phyloP scores from a whole-genome alignment of 2,888 invertebrate species.

The Cephus pulcher region DNA sequence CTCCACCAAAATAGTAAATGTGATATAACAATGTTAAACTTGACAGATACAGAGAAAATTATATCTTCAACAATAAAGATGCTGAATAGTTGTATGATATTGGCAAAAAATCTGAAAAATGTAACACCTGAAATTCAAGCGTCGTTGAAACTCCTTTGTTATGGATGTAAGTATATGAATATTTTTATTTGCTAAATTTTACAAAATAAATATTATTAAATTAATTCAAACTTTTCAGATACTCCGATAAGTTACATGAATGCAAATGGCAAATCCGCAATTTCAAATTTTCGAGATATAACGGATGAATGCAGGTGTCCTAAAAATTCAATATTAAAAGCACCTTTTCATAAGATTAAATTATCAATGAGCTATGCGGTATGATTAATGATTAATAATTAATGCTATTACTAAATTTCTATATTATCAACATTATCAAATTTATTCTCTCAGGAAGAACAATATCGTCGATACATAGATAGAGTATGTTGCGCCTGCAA shows the following conservation, averaged over 20 bases:
- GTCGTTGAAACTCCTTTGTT: background rate
- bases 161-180: background rate
- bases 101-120: background rate
- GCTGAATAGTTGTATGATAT: background rate
- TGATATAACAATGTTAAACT: background rate
- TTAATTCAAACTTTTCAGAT: background rate
- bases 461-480: background rate
- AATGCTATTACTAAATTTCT: background rate
- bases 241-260: background rate
- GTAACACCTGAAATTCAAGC: background rate
- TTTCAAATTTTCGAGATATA: background rate
- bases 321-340: background rate
- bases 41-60: background rate
- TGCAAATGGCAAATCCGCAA: background rate
- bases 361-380: background rate
- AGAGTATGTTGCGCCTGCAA: background rate
- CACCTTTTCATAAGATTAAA: background rate
- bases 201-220: background rate
- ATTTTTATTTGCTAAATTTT: background rate
- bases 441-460: background rate
- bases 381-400: background rate
- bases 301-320: background rate
- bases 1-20: background rate
- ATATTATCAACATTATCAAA: background rate
- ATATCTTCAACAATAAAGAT: background rate